Conservation (phyloP, 2,888 invertebrate genomes). For the Strigamia transsilvanica region DNA sequence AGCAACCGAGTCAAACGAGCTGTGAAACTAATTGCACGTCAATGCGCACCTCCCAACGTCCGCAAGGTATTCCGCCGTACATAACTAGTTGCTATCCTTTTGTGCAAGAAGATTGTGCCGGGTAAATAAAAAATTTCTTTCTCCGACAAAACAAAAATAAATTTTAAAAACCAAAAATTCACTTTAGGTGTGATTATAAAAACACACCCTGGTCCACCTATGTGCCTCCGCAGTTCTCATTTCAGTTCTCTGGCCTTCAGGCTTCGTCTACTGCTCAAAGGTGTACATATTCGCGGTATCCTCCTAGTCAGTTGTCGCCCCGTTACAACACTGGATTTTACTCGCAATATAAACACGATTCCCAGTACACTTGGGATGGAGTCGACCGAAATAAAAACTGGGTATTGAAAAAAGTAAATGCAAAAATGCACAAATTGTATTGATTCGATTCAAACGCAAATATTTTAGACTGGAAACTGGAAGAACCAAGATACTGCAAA, state of each 20-base stretch:
- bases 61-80: slow-evolving; percentile 46
- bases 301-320: slow-evolving; percentile 11
- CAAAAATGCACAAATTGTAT: not conserved
- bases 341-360: not conserved
- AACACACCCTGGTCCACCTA: slow-evolving; percentile 17
- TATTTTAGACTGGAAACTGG: slow-evolving; percentile 8
- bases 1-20: not conserved
- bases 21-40: not conserved
- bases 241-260: slow-evolving; percentile 18
- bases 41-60: not conserved
- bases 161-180: not conserved
- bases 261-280: not conserved
- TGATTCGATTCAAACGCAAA: not conserved
- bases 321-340: slow-evolving; percentile 33
- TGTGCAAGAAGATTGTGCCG: slow-evolving; percentile 46
- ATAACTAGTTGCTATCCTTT: slow-evolving; percentile 52
- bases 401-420: not conserved
- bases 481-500: not conserved
- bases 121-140: slow-evolving; percentile 15
- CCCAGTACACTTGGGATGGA: not conserved
- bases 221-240: slow-evolving; percentile 26
- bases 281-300: slow-evolving; percentile 19
- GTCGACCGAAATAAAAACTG: not conserved
- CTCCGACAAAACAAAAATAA: not conserved
- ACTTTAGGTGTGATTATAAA: slow-evolving; percentile 19